Conservation (phyloP, 2,797 vertebrate species). For the Sebastes trivittatus region DNA sequence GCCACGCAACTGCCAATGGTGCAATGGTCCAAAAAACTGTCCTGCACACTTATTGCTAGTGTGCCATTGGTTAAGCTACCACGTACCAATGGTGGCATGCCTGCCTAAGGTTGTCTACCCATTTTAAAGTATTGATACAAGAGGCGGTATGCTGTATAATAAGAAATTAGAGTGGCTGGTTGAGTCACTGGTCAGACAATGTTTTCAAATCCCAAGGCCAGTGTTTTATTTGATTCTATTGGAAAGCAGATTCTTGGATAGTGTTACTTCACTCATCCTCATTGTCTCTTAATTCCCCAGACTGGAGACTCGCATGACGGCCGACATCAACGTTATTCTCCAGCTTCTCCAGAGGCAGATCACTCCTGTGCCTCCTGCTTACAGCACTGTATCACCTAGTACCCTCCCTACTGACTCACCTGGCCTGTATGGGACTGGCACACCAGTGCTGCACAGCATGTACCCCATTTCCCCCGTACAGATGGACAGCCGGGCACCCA, state of each 20-base stretch:
- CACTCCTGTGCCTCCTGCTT: constrained; percentile 87
- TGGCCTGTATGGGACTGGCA: constrained; percentile 79
- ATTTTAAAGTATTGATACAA: neutral
- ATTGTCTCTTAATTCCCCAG: constrained; percentile 68
- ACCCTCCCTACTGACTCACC: constrained; percentile 76
- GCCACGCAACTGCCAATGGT: no score
- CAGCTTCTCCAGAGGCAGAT: constrained; percentile 93
- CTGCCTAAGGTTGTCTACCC: no score
- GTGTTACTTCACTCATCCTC: neutral
- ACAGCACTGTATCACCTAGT: constrained; percentile 84
- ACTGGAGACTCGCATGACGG: constrained; percentile 92
- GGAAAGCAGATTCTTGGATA: neutral
- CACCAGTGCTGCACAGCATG: constrained; percentile 76
- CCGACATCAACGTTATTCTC: constrained; percentile 91
- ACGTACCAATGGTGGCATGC: no score
- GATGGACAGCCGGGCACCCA: constrained; percentile 59
- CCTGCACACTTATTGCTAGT: no score
- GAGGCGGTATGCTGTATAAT: neutral
- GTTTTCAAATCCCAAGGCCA: neutral
- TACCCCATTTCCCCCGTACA: constrained; percentile 67
- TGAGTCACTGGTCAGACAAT: neutral
- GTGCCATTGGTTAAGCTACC: no score
- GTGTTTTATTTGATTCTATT: neutral
- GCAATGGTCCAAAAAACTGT: no score
- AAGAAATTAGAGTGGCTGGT: neutral